Percentiles rank a stretch among this genome's conserved stretches.
phyloP scores from a whole-genome alignment of 2,888 invertebrate species.

The Oligia fasciuncula region DNA sequence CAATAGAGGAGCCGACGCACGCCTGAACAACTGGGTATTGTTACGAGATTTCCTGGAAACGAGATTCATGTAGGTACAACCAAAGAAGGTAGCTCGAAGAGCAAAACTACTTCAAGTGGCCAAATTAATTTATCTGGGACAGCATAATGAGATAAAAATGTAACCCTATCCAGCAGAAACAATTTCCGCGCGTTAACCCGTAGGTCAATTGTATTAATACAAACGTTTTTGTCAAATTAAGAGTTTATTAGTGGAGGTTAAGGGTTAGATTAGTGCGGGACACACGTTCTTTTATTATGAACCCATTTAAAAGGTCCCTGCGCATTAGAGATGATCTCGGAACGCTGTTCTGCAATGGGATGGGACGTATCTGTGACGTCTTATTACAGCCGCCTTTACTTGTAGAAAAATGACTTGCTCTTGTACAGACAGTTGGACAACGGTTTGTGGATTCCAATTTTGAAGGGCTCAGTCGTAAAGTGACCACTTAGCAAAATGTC shows the following conservation, averaged over 20 bases:
- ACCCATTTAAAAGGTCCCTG: slow-evolving; percentile 40
- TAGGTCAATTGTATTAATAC: slow-evolving; percentile 49
- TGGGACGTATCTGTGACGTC: no score
- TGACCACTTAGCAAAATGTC: no score
- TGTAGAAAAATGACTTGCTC: neutral
- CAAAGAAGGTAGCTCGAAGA: neutral
- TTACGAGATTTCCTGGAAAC: slow-evolving; percentile 3
- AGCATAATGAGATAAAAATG: slow-evolving; percentile 28
- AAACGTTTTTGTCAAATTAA: slow-evolving; percentile 41
- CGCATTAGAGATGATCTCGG: slow-evolving; percentile 31
- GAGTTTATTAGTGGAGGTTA: slow-evolving; percentile 34
- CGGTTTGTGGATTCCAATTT: neutral
- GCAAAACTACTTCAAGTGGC: slow-evolving; percentile 13
- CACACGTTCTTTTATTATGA: slow-evolving; percentile 18
- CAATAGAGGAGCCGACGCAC: neutral
- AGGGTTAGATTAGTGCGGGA: slow-evolving; percentile 39
- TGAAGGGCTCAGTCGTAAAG: neutral
- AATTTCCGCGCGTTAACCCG: slow-evolving; percentile 52
- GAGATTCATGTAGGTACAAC: neutral
- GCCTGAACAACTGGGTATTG: neutral
- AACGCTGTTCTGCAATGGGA: neutral
- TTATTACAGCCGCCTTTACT: neutral
- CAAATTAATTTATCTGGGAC: slow-evolving; percentile 27
- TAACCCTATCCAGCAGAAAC: slow-evolving; percentile 31
- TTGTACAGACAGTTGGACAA: neutral